A percentile compares a stretch with the other conserved stretches of the same genome.
These are phyloP conservation scores for Notolepis coatsorum DNA, from an alignment of 2,797 vertebrate genomes.

Conservation along the genomic window DNA sequence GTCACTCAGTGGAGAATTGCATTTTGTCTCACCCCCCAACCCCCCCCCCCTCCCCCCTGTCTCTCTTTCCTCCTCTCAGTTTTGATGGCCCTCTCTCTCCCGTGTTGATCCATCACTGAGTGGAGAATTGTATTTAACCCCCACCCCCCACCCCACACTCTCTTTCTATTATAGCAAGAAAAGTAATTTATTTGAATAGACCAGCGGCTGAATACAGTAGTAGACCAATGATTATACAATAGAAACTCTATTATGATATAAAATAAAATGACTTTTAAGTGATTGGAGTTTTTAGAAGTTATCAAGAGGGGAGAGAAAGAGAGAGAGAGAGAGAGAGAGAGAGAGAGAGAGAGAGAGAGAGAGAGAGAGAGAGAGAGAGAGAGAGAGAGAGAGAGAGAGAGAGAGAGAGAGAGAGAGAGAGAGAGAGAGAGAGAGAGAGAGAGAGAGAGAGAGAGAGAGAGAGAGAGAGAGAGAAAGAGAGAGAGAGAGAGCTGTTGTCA, in stretches of 20 bases:
- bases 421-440: background rate
- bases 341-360: background rate
- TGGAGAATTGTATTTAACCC: background rate
- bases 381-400: background rate
- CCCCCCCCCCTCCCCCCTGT: slow-evolving; percentile 4
- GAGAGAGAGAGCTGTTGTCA: background rate
- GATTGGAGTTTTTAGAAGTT: background rate
- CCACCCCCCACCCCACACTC: background rate
- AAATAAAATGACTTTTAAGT: slow-evolving; percentile 13
- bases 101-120: too few species aligned
- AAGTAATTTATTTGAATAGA: slow-evolving; percentile 27
- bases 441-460: background rate
- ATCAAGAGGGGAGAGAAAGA: background rate
- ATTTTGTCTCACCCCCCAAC: slow-evolving; percentile 26
- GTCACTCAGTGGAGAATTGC: slow-evolving; percentile 59
- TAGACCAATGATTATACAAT: slow-evolving; percentile 17
- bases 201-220: slow-evolving; percentile 24
- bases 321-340: background rate
- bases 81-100: background rate
- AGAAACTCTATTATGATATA: slow-evolving; percentile 5
- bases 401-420: background rate
- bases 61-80: background rate
- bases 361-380: background rate
- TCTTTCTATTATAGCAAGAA: background rate
- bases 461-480: background rate